These are phyloP conservation scores for Chelonoidis abingdonii DNA, from an alignment of 2,113 vertebrate genomes.

Conservation along the genomic window DNA sequence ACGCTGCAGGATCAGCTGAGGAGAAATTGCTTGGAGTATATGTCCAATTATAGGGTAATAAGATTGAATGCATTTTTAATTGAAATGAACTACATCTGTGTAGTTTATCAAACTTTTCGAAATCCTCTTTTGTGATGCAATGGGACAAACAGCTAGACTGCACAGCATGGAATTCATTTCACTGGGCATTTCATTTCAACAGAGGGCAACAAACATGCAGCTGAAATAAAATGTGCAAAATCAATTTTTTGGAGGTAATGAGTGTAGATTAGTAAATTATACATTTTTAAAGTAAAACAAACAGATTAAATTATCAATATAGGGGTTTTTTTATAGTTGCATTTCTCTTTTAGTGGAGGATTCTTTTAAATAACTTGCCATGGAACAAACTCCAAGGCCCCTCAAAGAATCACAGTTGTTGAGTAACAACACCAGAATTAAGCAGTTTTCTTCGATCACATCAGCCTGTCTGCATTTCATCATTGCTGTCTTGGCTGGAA, in stretches of 20 bases:
- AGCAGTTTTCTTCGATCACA: constrained; percentile 21
- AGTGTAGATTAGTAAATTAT: background rate
- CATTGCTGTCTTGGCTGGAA: background rate
- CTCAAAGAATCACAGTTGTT: background rate
- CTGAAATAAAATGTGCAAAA: background rate
- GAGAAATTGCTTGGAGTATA: constrained; percentile 7
- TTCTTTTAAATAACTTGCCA: background rate
- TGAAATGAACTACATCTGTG: background rate
- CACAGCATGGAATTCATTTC: background rate
- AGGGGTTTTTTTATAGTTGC: background rate
- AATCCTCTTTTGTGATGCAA: background rate
- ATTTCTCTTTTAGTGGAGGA: background rate
- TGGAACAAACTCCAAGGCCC: background rate
- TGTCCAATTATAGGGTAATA: background rate
- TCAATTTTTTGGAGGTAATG: background rate
- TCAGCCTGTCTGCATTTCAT: constrained; percentile 6
- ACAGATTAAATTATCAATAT: background rate
- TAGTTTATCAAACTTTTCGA: background rate
- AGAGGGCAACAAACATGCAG: background rate
- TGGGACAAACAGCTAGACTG: constrained; percentile 2
- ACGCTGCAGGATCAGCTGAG: background rate
- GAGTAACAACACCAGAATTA: constrained; percentile 6
- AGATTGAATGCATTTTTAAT: background rate
- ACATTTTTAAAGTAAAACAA: background rate
- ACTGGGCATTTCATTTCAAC: background rate